These are phyloP conservation scores for Coregonus ussuriensis DNA, from an alignment of 2,797 vertebrate genomes.

Conservation along the genomic window DNA sequence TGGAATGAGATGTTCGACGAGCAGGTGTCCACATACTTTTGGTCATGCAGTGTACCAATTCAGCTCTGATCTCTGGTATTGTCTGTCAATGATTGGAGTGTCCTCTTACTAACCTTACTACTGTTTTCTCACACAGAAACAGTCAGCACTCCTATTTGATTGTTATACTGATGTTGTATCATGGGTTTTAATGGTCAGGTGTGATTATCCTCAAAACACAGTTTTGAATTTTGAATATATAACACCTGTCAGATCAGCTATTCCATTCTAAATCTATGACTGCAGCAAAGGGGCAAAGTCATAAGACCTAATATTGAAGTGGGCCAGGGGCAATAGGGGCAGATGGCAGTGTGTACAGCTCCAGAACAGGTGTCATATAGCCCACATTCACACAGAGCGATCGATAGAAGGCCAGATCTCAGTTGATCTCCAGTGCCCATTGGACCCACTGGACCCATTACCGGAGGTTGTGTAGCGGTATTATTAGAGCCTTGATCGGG, in stretches of 20 bases:
- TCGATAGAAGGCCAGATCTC: background rate
- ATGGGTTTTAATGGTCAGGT: background rate
- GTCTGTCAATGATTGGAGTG: constrained; percentile 1
- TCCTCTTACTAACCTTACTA: background rate
- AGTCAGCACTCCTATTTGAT: background rate
- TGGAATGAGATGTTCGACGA: too few relatives aligned
- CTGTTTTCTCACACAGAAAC: background rate
- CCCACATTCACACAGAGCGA: constrained; percentile 27
- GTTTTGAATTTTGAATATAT: background rate
- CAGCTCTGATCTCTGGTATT: background rate
- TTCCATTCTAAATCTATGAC: background rate
- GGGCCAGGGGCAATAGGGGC: constrained; percentile 1
- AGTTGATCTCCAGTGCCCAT: background rate
- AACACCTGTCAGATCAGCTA: background rate
- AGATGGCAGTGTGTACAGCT: constrained; percentile 13
- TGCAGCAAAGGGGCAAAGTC: background rate
- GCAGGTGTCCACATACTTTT: too few relatives aligned
- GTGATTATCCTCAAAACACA: background rate
- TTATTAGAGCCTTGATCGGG: constrained; percentile 28
- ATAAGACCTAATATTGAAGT: constrained; percentile 33
- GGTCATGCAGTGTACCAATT: background rate
- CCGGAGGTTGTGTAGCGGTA: background rate
- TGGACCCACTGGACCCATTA: background rate
- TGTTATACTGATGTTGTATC: background rate
- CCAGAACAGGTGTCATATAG: constrained; percentile 20